Evolutionary conservation across 2,888 invertebrate genomes (phyloP), one percentile per base, ranked within the genome.

Genomic region (Rotaria magnacalcarata): DNA sequence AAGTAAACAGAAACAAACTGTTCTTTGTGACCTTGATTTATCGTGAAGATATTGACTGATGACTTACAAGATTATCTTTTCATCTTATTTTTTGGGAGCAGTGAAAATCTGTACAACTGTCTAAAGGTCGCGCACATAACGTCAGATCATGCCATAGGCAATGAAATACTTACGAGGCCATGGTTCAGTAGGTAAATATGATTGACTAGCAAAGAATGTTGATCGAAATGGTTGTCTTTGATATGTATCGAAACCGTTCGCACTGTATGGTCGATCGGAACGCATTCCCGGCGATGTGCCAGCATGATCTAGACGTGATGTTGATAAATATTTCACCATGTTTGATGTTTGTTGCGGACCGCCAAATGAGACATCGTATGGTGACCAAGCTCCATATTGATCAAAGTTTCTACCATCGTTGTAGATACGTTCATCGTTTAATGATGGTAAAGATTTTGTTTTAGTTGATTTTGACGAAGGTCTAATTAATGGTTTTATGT

Each of bases 361-460:
- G 24, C n/a, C 43, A 47, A 47, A 47, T n/a, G 47, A 47, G 11
- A 14, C 47, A 47, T 43, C 80, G 47, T 80, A 80, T n/a, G 80
- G 80, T 43, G 80, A 21, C 43, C 47, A 47, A n/a, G 21, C 0
- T 47, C 24, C n/a, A 47, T 47, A 24, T n/a, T 47, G 47, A 80
- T 80, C 43, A 47, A 14, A 3, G n/a, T 43, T n/a, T 47, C 47
- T 47, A 24, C 47, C 43, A 47, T 47, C 47, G 11, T 7, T 6
- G n/a, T 80, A 80, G 10, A 80, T 80, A 47, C 47, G 43, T 47
- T 80, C 47, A 47, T 80, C 80, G 47, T 43, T 80, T 3, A 80
- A 24, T 47, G 80, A 80, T n/a, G 80, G 80, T 47, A 80, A 80
- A 47, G 80, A 80, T 80, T 80, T 80, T 47, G 80, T 80, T 80